A percentile compares a stretch with the other conserved stretches of the same genome.
These are phyloP conservation scores for Linyphia triangularis DNA, from an alignment of 2,888 invertebrate species.

Conservation along the genomic window DNA sequence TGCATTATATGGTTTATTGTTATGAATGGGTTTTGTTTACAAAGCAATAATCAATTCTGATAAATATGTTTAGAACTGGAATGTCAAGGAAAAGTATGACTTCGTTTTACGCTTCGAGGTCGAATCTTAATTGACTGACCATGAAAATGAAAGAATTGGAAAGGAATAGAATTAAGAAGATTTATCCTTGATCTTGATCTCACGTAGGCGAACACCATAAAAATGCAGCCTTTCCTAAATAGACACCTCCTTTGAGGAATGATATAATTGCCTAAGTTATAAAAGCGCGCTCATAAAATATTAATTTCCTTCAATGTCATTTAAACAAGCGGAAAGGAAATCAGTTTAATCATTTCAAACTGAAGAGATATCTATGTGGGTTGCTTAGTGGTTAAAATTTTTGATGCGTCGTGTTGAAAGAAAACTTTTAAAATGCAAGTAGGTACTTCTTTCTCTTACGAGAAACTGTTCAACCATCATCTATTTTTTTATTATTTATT, in stretches of 20 bases:
- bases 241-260: background rate
- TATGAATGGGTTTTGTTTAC: no score
- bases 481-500: no score
- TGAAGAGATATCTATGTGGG: no score
- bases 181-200: constrained; percentile 56
- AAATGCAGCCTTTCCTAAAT: background rate
- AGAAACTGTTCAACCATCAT: no score
- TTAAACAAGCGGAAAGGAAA: background rate
- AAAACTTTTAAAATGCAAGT: no score
- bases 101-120: constrained; percentile 39
- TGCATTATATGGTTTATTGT: no score
- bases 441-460: no score
- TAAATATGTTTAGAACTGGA: background rate
- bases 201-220: constrained; percentile 46
- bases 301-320: background rate
- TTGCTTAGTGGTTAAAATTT: no score
- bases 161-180: constrained; percentile 33
- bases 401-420: no score
- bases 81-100: constrained; percentile 25
- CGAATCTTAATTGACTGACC: constrained; percentile 44
- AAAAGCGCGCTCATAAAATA: no score
- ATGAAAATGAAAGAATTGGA: constrained; percentile 50
- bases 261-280: no score
- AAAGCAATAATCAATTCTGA: no score
- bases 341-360: constrained; percentile 4